Evolutionary conservation across 1,140 invertebrate genomes (phyloP).

Genomic region (Cylas formicarius): DNA sequence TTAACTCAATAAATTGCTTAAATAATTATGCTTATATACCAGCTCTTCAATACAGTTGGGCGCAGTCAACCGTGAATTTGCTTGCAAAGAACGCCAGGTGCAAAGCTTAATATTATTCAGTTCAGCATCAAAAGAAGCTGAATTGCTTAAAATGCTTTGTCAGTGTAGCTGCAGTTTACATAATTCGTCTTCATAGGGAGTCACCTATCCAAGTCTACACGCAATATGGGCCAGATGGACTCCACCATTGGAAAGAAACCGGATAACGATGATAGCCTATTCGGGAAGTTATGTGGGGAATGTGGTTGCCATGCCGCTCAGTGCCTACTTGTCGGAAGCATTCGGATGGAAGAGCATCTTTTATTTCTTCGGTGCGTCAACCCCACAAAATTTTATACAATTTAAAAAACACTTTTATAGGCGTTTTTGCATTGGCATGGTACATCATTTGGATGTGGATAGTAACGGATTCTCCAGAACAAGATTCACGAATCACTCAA

Average conservation of each 20-base stretch:
- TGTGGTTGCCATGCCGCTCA: slow-evolving; percentile 70
- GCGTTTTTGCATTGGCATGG: slow-evolving; percentile 10
- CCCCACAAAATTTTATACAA: background rate
- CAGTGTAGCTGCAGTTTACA: background rate
- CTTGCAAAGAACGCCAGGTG: too few relatives aligned
- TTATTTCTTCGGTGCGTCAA: slow-evolving; percentile 85
- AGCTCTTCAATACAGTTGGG: too few relatives aligned
- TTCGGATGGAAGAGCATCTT: slow-evolving; percentile 83
- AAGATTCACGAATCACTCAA: slow-evolving; percentile 3
- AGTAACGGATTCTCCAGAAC: slow-evolving; percentile 5
- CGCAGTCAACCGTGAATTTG: too few relatives aligned
- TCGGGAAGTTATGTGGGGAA: slow-evolving; percentile 78
- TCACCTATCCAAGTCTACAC: slow-evolving; percentile 85
- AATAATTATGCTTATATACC: too few relatives aligned
- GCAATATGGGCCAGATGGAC: slow-evolving; percentile 83
- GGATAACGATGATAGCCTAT: slow-evolving; percentile 69
- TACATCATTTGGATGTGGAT: slow-evolving; percentile 4
- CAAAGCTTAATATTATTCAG: background rate
- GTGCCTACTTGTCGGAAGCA: slow-evolving; percentile 61
- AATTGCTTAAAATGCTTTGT: background rate
- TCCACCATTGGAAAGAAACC: slow-evolving; percentile 73
- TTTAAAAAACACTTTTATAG: slow-evolving; percentile 4
- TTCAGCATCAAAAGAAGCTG: background rate
- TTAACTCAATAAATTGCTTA: too few relatives aligned
- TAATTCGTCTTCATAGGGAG: slow-evolving; percentile 54